These are phyloP conservation scores for Damaliscus lunatus DNA, from an alignment of 2,113 vertebrate genomes.

Conservation along the genomic window DNA sequence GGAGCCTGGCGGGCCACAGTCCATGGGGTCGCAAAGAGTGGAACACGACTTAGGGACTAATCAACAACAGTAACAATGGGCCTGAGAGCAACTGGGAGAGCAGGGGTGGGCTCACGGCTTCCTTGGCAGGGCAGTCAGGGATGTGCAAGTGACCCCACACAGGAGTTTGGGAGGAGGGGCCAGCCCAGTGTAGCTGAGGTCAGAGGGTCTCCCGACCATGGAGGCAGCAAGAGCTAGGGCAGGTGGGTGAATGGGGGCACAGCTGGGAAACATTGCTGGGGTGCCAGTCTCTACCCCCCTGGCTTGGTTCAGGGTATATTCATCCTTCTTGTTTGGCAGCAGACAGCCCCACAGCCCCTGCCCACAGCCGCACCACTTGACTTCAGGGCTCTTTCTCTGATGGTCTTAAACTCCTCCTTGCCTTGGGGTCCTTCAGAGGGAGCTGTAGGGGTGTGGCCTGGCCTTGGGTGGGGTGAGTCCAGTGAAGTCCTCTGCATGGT, in stretches of 20 bases:
- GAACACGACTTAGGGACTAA: background rate
- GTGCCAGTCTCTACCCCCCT: accelerated
- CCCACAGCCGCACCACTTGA: accelerated
- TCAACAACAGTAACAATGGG: background rate
- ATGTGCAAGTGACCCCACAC: too few relatives aligned
- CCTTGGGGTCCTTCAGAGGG: background rate
- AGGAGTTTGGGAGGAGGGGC: background rate
- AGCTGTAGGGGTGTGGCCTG: background rate
- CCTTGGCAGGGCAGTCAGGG: background rate
- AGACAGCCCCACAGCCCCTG: background rate
- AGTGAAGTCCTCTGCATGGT: accelerated
- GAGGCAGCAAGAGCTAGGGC: background rate
- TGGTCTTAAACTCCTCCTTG: background rate
- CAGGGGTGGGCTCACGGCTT: background rate
- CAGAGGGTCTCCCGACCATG: background rate
- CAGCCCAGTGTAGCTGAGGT: accelerated
- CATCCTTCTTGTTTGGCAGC: background rate
- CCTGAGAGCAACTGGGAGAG: background rate
- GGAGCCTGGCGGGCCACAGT: background rate
- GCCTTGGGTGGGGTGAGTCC: too few relatives aligned
- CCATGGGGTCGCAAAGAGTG: background rate
- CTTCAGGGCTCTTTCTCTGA: accelerated
- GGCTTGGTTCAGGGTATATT: background rate
- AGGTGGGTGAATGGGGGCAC: accelerated
- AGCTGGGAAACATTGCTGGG: accelerated